phyloP scores from a whole-genome alignment of 2,797 vertebrate species.

The Cyclura pinguis region DNA sequence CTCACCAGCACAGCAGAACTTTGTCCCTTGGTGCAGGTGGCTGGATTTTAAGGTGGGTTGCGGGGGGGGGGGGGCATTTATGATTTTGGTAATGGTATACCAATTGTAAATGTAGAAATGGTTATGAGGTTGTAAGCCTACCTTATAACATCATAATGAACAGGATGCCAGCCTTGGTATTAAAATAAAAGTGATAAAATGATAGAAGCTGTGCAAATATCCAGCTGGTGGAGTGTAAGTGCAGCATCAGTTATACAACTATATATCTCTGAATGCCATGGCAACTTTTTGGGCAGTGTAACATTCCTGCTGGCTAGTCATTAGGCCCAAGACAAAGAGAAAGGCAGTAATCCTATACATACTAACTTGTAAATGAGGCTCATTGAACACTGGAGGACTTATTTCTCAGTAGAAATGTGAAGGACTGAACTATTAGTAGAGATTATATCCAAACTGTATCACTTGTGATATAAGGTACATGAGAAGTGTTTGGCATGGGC shows the following conservation, averaged over 20 bases:
- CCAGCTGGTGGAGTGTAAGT: background rate
- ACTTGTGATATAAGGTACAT: background rate
- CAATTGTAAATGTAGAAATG: no score
- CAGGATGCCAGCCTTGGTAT: background rate
- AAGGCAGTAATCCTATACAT: background rate
- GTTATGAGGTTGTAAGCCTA: no score
- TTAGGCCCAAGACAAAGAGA: background rate
- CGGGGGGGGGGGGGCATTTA: no score
- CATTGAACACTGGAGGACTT: no score
- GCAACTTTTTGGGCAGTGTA: background rate
- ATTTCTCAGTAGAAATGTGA: background rate
- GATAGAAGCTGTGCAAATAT: background rate
- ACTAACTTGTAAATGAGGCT: no score
- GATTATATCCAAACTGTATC: background rate
- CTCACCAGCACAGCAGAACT: no score
- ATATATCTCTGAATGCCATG: background rate
- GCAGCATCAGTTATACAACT: background rate
- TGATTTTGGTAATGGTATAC: no score
- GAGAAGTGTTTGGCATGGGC: background rate
- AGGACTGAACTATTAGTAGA: no score
- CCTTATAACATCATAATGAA: no score
- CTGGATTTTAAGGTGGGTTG: no score
- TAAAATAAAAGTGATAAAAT: background rate
- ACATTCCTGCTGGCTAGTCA: background rate
- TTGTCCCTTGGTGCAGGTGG: no score